Base-by-base conservation (phyloP, 2,797 vertebrate genomes). In the Enteromius fasciolatus region DNA sequence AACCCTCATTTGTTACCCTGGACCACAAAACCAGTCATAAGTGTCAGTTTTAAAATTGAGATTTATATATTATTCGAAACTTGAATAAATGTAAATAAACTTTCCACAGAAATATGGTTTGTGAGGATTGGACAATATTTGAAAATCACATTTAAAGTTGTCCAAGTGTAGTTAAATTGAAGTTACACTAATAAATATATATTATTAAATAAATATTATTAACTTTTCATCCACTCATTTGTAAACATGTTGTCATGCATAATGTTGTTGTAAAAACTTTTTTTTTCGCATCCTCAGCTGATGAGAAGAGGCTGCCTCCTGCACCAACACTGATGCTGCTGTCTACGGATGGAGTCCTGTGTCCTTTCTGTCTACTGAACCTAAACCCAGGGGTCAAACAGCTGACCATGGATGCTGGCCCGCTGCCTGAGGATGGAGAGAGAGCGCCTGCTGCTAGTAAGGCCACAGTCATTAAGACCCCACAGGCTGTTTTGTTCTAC, bases 331-430 rank as follows among this genome's bases (percentile, higher is more conserved):
- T 99, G 88, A 91, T 99, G 87, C 89, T 99, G 86, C 95, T 99
- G 3, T 99, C 98, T 39, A 98, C 98, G 0, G 97, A 99, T 33
- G 98, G 98, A 4, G 93, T 99, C 1, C 94, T 99, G 25, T 98
- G 97, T 87, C 97, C 98, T 0, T 99, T 98, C 88, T 94, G 97
- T 33, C 95, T 99, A 89, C 94, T 98, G 84, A 99, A 99, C 89
- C 92, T 95, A 83, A 98, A 96, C 86, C 95, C 95, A 0, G 96
- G 95, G 0, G 90, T 92, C 3, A 95, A 94, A 78, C 94, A 96
- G 0, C 90, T 98, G n/a, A 92, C 95, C 0, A 84, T 89, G 33
- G 84, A 90, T 0, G 90, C 95, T 0, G 85, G 90, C 46, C 78
- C 67, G 0, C 92, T 98, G 59, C 6, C 89, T 0, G 3, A 94